Conservation (phyloP, 2,113 vertebrate genomes). For the Paracanthobrama guichenoti region DNA sequence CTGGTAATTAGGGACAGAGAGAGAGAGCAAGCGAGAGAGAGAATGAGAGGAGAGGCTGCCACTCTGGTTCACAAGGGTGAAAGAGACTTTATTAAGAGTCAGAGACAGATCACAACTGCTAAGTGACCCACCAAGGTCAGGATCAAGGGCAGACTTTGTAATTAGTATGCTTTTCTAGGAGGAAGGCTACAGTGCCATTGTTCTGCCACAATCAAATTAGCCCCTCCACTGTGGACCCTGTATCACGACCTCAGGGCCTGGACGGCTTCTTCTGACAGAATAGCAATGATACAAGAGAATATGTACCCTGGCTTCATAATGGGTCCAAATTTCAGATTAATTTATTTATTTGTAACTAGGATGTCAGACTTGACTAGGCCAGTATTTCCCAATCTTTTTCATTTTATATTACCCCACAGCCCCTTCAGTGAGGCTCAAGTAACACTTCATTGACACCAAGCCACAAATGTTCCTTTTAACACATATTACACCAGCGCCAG, state of each 20-base stretch:
- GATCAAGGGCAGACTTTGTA: conserved; percentile 91
- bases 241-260: conserved; percentile 84
- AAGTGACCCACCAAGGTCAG: conserved; percentile 96
- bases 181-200: conserved; percentile 85
- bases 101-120: conserved; percentile 97
- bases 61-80: conserved; percentile 88
- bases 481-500: neutral
- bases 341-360: conserved; percentile 64
- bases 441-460: neutral
- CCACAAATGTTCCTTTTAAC: neutral
- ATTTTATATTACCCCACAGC: neutral
- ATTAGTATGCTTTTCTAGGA: conserved; percentile 95
- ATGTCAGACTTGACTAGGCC: neutral
- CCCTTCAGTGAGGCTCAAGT: neutral
- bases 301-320: conserved; percentile 37
- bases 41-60: conserved; percentile 74
- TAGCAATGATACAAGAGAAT: conserved; percentile 64
- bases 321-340: conserved; percentile 67
- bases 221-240: conserved; percentile 88
- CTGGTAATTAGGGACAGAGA: conserved; percentile 78
- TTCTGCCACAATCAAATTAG: conserved; percentile 97
- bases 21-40: conserved; percentile 28
- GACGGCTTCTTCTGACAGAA: conserved; percentile 69
- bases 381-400: neutral
- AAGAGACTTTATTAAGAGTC: conserved; percentile 99